phyloP scores from a whole-genome alignment of 2,888 invertebrate species.

The Nematopogon swammerdamellus region DNA sequence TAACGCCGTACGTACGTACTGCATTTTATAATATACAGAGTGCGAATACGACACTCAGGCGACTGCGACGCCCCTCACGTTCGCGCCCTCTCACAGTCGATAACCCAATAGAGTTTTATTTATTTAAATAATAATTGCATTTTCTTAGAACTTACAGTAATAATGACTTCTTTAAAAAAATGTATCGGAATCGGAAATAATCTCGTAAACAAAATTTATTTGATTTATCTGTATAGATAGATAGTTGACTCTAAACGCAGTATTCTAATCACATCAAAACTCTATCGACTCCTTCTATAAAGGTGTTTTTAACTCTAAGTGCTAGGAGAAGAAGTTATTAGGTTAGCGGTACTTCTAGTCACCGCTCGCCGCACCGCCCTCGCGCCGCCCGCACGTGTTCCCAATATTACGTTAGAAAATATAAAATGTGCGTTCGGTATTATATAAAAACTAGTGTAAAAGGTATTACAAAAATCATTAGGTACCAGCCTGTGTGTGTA shows the following conservation, averaged over 20 bases:
- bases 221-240: no score
- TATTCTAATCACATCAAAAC: neutral
- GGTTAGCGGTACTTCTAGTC: neutral
- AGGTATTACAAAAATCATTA: neutral
- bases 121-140: neutral
- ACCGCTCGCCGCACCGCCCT: no score
- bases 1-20: slow-evolving; percentile 48
- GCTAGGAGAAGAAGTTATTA: neutral
- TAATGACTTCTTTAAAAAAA: neutral
- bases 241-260: neutral
- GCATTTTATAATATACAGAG: no score
- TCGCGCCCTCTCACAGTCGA: neutral
- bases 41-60: no score
- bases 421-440: no score
- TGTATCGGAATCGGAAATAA: neutral
- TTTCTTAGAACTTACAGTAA: neutral
- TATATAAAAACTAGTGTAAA: neutral
- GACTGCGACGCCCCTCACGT: neutral
- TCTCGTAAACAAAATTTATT: neutral
- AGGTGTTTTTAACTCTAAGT: neutral
- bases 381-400: no score
- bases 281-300: neutral
- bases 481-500: neutral
- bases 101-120: neutral
- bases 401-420: no score